These are phyloP conservation scores for Apodemia hepburni DNA, from an alignment of 2,888 invertebrate genomes.

Conservation along the genomic window DNA sequence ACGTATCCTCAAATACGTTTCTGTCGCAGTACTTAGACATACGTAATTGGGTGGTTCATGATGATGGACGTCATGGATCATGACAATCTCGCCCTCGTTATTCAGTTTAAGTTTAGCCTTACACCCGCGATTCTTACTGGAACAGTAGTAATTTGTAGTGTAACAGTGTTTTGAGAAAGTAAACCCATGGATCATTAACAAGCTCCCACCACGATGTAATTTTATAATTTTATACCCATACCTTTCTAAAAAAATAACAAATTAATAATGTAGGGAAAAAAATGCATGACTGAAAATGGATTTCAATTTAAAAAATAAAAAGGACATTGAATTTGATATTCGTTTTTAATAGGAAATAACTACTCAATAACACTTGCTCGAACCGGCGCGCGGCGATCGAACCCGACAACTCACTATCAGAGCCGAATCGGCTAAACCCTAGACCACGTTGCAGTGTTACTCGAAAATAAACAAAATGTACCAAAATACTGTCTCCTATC, in stretches of 20 bases:
- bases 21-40: background rate
- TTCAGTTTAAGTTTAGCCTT: constrained; percentile 35
- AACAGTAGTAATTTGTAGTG: constrained; percentile 36
- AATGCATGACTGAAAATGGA: too few relatives aligned
- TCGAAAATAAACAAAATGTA: too few relatives aligned
- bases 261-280: too few relatives aligned
- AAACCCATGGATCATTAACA: constrained; percentile 26
- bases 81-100: constrained; percentile 29
- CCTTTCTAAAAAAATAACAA: background rate
- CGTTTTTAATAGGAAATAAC: too few relatives aligned
- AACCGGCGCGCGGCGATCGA: too few relatives aligned
- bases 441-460: too few relatives aligned
- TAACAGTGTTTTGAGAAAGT: constrained; percentile 25
- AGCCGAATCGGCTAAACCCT: too few relatives aligned
- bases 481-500: too few relatives aligned
- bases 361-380: too few relatives aligned
- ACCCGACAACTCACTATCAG: too few relatives aligned
- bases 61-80: constrained; percentile 27
- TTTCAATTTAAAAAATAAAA: too few relatives aligned
- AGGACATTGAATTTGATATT: too few relatives aligned
- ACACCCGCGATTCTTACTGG: constrained; percentile 36
- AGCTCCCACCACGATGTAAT: constrained; percentile 18
- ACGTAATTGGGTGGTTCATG: constrained; percentile 39
- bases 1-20: constrained; percentile 23
- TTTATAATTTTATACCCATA: background rate